phyloP scores from a whole-genome alignment of 1,140 invertebrate species.

The Leptinotarsa lineolata region DNA sequence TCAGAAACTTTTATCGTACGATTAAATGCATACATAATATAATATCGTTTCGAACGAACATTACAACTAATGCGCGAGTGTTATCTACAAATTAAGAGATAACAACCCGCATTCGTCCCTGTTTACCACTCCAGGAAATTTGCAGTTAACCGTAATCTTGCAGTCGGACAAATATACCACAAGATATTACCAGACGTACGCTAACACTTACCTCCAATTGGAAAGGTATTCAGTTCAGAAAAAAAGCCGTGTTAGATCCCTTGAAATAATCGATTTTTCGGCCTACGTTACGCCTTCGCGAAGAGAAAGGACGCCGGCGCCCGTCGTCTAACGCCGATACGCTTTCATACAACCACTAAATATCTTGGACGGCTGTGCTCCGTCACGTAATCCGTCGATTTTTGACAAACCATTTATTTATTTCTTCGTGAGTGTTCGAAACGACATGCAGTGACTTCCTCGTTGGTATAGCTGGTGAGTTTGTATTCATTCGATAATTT shows the following conservation, averaged over 20 bases:
- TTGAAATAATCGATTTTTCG: slow-evolving; percentile 22
- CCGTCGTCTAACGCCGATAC: neutral
- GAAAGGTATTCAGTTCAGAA: neutral
- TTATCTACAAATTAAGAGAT: neutral
- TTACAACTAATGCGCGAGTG: too few relatives aligned
- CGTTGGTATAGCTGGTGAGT: slow-evolving; percentile 19
- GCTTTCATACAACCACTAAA: slow-evolving; percentile 4
- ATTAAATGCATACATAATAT: too few relatives aligned
- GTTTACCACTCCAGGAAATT: slow-evolving; percentile 4
- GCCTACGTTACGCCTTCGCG: slow-evolving; percentile 21
- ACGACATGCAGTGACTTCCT: slow-evolving; percentile 6
- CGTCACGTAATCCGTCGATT: neutral
- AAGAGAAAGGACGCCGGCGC: slow-evolving; percentile 8
- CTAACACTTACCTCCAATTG: neutral
- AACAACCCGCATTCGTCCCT: neutral
- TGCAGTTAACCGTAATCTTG: neutral
- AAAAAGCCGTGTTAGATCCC: neutral
- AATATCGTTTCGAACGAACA: too few relatives aligned
- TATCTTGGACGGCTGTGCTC: slow-evolving; percentile 15
- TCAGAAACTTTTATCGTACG: too few relatives aligned
- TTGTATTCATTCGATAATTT: neutral
- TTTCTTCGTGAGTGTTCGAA: neutral
- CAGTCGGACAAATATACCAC: neutral
- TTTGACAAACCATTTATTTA: slow-evolving; percentile 9
- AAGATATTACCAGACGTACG: neutral